A percentile compares a stretch with the other conserved stretches of the same genome.
Conservation (phyloP, 1,140 invertebrate genomes). For the Armadillidium nasatum region DNA sequence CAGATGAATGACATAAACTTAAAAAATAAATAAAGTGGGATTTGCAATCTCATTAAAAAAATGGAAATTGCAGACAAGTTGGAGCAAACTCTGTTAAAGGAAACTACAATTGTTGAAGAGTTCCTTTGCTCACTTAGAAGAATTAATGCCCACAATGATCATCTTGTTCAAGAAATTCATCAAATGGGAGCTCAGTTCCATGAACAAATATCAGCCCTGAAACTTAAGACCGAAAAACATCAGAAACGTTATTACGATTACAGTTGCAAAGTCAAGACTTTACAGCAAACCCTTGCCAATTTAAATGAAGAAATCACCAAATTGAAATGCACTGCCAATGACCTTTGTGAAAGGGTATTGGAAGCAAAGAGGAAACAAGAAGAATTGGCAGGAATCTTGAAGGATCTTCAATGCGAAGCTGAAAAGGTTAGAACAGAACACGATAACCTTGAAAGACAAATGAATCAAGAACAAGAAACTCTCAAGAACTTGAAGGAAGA, state of each 20-base stretch:
- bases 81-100: neutral
- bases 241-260: neutral
- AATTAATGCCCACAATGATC: neutral
- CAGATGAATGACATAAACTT: neutral
- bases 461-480: neutral
- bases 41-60: neutral
- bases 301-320: neutral
- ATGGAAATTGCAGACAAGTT: constrained; percentile 1
- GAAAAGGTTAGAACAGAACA: neutral
- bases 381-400: neutral
- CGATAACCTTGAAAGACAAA: neutral
- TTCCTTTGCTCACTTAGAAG: neutral
- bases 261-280: neutral
- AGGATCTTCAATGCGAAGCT: neutral
- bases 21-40: neutral
- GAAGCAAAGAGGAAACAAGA: constrained; percentile 3
- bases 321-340: neutral
- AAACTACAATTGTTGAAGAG: neutral
- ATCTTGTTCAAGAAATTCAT: neutral
- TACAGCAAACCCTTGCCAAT: neutral
- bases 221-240: neutral
- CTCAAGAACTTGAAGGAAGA: neutral
- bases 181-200: neutral
- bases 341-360: neutral
- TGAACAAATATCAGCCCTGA: neutral